Evolutionary conservation across 2,888 invertebrate species (phyloP).

Genomic region (Drosophila anomalata): DNA sequence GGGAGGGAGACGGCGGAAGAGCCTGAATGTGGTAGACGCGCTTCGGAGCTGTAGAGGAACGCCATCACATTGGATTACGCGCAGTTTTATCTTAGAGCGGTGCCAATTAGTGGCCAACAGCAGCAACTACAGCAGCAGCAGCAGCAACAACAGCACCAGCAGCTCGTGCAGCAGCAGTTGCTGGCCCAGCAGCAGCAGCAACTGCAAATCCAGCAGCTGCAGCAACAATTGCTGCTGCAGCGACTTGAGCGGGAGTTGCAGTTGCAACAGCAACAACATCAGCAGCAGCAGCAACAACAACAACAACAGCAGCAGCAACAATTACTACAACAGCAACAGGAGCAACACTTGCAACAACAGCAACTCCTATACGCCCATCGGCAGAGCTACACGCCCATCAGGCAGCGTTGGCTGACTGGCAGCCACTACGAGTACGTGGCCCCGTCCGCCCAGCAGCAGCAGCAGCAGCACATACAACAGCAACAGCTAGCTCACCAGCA

Average conservation of each 20-base stretch:
- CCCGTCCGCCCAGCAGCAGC: conserved; percentile 26
- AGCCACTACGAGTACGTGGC: conserved; percentile 45
- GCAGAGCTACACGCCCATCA: conserved; percentile 56
- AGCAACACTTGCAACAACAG: conserved; percentile 52
- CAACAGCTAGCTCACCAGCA: conserved; percentile 61
- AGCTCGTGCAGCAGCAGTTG: conserved; percentile 74
- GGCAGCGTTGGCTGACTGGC: conserved; percentile 64
- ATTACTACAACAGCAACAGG: conserved; percentile 34
- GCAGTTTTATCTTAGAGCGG: conserved; percentile 83
- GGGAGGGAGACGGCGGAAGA: conserved; percentile 29
- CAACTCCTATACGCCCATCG: conserved; percentile 63
- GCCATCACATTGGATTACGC: conserved; percentile 84
- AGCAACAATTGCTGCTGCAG: conserved; percentile 75
- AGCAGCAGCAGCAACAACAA: conserved; percentile 45
- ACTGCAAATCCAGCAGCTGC: conserved; percentile 73
- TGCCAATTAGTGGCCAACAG: conserved; percentile 84
- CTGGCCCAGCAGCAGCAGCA: conserved; percentile 79
- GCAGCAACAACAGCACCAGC: conserved; percentile 68
- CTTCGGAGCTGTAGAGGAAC: conserved; percentile 65
- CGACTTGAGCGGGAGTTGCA: conserved; percentile 74
- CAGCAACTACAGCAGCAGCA: conserved; percentile 72
- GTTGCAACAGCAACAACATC: conserved; percentile 14
- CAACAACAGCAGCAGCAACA: conserved; percentile 63
- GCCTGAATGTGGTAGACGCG: conserved; percentile 53
- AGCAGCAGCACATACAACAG: conserved; percentile 46